Evolutionary conservation across 64 coral and sea anemone genomes (phyloP).

Genomic region (Cladopsammia gracilis): DNA sequence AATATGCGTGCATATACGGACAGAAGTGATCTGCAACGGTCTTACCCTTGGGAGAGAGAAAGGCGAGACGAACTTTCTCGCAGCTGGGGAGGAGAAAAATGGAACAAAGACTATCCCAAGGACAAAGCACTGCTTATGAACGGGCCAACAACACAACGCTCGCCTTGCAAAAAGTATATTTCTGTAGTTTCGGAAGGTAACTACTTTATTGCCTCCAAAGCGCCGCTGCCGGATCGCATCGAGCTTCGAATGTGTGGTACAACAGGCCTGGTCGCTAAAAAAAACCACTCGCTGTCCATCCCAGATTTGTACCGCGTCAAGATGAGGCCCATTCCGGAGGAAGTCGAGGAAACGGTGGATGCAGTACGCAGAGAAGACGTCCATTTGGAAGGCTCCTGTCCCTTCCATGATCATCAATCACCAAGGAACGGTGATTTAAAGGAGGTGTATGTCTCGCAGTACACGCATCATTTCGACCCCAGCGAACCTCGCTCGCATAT

Average conservation of each 20-base stretch:
- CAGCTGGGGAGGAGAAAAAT: background rate
- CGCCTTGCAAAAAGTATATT: conserved; percentile 54
- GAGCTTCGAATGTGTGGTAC: conserved; percentile 72
- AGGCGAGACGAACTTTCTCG: background rate
- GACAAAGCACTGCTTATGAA: conserved; percentile 16
- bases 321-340: conserved; percentile 56
- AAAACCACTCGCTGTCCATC: conserved; percentile 51
- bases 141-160: background rate
- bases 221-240: conserved; percentile 66
- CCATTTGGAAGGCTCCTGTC: background rate
- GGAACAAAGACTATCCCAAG: background rate
- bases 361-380: conserved; percentile 33
- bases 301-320: conserved; percentile 68
- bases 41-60: background rate
- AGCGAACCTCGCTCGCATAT: conserved; percentile 78
- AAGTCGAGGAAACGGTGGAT: conserved; percentile 22
- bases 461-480: conserved; percentile 86
- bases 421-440: conserved; percentile 69
- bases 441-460: conserved; percentile 93
- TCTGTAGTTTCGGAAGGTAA: conserved; percentile 68
- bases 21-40: background rate
- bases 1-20: conserved; percentile 18
- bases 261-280: background rate
- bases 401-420: background rate
- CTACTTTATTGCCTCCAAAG: conserved; percentile 53